These are phyloP conservation scores for Ceratosolen fusciceps DNA, from an alignment of 1,140 invertebrate species.

Conservation along the genomic window DNA sequence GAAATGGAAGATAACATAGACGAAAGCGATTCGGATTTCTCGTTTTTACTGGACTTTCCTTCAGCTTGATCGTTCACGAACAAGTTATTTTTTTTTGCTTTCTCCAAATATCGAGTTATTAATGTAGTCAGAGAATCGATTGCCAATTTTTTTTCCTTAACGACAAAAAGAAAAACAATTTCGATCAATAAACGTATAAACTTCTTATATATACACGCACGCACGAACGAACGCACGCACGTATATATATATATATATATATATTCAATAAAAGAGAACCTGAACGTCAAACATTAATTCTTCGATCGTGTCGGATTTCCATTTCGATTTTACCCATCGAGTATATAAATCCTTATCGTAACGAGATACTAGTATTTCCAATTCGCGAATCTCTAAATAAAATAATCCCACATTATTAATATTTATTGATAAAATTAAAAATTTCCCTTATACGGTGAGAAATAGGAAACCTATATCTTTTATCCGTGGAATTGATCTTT, in stretches of 20 bases:
- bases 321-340: slow-evolving; percentile 58
- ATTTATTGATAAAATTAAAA: background rate
- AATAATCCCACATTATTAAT: background rate
- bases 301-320: slow-evolving; percentile 54
- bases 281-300: slow-evolving; percentile 58
- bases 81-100: slow-evolving; percentile 18
- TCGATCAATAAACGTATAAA: background rate
- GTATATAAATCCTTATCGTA: slow-evolving; percentile 60
- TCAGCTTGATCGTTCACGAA: background rate
- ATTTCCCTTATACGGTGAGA: background rate
- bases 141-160: slow-evolving; percentile 60
- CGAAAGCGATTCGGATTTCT: background rate
- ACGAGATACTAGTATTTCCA: slow-evolving; percentile 59
- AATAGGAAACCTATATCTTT: slow-evolving; percentile 60
- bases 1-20: background rate
- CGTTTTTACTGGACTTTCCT: background rate
- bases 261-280: slow-evolving; percentile 52
- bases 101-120: slow-evolving; percentile 50
- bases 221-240: no score
- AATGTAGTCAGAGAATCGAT: slow-evolving; percentile 55
- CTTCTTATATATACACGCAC: background rate
- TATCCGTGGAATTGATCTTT: slow-evolving; percentile 56
- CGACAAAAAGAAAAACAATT: background rate
- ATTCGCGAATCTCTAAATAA: slow-evolving; percentile 59
- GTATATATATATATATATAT: no score